phyloP scores from a whole-genome alignment of 1,140 invertebrate species.

The Sesamia nonagrioides region DNA sequence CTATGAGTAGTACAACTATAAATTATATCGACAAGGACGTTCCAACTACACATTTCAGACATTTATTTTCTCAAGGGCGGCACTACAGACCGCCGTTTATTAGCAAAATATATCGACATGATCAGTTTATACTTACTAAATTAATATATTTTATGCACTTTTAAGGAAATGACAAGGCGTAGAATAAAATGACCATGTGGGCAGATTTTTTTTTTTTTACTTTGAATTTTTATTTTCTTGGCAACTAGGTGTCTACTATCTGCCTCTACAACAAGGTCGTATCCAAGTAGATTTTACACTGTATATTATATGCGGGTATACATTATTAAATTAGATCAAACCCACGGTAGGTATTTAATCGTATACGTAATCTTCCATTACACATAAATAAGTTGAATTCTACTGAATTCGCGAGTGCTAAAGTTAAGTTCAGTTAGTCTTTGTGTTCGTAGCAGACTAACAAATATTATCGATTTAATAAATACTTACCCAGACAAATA shows the following conservation, averaged over 20 bases:
- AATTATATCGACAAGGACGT: constrained; percentile 14
- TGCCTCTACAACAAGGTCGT: constrained; percentile 32
- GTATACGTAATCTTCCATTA: background rate
- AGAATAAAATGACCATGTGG: constrained; percentile 12
- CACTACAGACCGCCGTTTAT: background rate
- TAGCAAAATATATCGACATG: constrained; percentile 4
- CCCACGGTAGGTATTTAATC: background rate
- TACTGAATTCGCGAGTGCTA: background rate
- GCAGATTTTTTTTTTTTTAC: constrained; percentile 32
- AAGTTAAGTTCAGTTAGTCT: background rate
- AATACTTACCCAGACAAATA: constrained; percentile 54
- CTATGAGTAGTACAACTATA: background rate
- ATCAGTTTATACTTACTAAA: constrained; percentile 1
- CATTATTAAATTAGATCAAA: background rate
- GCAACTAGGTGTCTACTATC: background rate
- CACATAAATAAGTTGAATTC: no score
- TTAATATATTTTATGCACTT: constrained; percentile 41
- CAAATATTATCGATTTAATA: constrained; percentile 57
- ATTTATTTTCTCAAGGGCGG: constrained; percentile 24
- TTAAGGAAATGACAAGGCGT: constrained; percentile 26
- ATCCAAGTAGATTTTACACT: constrained; percentile 20
- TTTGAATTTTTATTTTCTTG: constrained; percentile 16
- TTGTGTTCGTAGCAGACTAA: constrained; percentile 29
- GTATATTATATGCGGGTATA: background rate
- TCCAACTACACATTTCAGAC: constrained; percentile 7